Conservation (phyloP, 2,113 vertebrate genomes). For the Piprites chloris region DNA sequence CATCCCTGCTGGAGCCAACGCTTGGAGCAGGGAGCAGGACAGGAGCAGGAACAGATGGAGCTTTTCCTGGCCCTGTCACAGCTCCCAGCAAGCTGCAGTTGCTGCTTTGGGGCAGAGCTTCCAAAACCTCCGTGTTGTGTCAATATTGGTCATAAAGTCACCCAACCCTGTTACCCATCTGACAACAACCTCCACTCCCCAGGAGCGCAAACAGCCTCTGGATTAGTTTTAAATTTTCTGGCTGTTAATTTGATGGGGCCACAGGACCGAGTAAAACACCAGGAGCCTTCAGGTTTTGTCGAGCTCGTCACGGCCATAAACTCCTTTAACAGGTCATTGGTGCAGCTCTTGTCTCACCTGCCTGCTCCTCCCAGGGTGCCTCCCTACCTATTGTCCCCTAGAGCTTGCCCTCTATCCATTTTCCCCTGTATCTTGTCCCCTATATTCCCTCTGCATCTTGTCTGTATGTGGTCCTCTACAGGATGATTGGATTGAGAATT, state of each 20-base stretch:
- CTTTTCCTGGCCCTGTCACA: background rate
- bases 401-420: too few relatives aligned
- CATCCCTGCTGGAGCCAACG: too few relatives aligned
- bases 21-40: background rate
- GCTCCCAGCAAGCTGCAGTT: fast-evolving
- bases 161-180: background rate
- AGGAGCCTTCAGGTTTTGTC: background rate
- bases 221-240: background rate
- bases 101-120: background rate
- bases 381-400: background rate
- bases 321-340: background rate
- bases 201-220: background rate
- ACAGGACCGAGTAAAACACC: background rate
- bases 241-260: background rate
- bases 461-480: too few relatives aligned
- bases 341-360: background rate
- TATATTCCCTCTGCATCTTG: too few relatives aligned
- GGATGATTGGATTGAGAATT: too few relatives aligned
- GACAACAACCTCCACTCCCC: background rate
- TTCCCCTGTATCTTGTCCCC: too few relatives aligned
- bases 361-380: background rate
- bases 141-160: background rate
- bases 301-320: background rate
- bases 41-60: background rate
- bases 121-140: background rate